Conservation (phyloP, 1,140 invertebrate species). For the Spodoptera litura region DNA sequence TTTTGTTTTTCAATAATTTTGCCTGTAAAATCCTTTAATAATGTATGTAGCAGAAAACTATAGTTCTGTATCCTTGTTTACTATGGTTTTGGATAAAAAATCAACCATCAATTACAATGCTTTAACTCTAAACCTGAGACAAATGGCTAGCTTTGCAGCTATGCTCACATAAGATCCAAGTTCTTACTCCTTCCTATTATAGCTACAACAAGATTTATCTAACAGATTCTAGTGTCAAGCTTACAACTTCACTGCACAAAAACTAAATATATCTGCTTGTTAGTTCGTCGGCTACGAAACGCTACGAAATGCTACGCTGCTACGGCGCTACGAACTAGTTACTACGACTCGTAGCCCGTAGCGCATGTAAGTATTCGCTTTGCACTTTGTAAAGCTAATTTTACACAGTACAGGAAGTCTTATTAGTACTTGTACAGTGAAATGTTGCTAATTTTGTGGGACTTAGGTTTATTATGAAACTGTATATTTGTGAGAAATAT, state of each 20-base stretch:
- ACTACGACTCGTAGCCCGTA: slow-evolving; percentile 13
- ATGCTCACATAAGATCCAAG: neutral
- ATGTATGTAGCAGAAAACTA: no score
- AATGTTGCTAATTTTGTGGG: slow-evolving; percentile 5
- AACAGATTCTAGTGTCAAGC: slow-evolving; percentile 17
- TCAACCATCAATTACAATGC: slow-evolving; percentile 1
- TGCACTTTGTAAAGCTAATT: slow-evolving; percentile 20
- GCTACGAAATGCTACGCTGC: slow-evolving; percentile 22
- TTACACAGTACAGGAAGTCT: slow-evolving; percentile 1
- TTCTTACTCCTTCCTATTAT: neutral
- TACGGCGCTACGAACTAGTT: slow-evolving; percentile 27
- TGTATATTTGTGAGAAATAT: no score
- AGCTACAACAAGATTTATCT: neutral
- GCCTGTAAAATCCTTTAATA: no score
- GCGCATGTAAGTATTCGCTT: neutral
- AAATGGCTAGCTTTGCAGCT: no score
- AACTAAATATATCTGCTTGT: slow-evolving; percentile 33
- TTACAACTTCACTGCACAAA: slow-evolving; percentile 16
- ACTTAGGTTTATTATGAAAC: neutral
- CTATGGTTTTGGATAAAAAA: neutral
- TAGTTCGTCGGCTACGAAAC: slow-evolving; percentile 14
- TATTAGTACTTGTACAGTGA: neutral
- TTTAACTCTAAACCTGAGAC: neutral
- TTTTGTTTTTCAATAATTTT: neutral
- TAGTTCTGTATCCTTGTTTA: no score